Evolutionary conservation across 1,140 invertebrate species (phyloP).

Genomic region (Subanguina moxae): DNA sequence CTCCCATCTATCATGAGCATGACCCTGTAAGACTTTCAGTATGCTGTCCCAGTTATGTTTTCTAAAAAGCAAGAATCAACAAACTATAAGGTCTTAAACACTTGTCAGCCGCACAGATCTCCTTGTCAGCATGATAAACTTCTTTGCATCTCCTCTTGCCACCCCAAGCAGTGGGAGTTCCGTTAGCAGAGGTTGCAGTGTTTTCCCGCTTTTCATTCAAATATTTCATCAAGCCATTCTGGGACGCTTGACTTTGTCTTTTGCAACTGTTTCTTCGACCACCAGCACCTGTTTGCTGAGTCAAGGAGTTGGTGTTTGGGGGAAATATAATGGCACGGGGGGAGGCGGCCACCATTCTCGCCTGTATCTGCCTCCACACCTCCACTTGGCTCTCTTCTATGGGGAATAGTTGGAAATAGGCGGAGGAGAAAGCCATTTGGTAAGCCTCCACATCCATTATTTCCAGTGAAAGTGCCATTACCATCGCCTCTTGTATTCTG

Average conservation of each 20-base stretch:
- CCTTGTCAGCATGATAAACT: slow-evolving; percentile 7
- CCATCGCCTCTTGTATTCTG: slow-evolving; percentile 17
- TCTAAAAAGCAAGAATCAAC: slow-evolving; percentile 2
- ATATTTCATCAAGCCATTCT: neutral
- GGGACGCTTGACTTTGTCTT: slow-evolving; percentile 5
- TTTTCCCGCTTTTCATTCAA: slow-evolving; percentile 1
- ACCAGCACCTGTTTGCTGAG: neutral
- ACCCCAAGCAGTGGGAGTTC: slow-evolving; percentile 5
- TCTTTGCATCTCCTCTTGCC: slow-evolving; percentile 9
- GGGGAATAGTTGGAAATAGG: slow-evolving; percentile 33
- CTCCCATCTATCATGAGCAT: too few species aligned
- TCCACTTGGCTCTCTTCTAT: slow-evolving; percentile 16
- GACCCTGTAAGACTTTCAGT: neutral
- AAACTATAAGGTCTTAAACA: slow-evolving; percentile 31
- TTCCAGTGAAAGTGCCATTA: slow-evolving; percentile 32
- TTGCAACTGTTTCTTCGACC: slow-evolving; percentile 18
- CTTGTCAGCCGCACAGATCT: slow-evolving; percentile 29
- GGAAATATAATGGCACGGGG: slow-evolving; percentile 23
- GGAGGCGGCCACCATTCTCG: slow-evolving; percentile 13
- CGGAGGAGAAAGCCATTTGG: slow-evolving; percentile 23
- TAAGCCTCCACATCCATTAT: slow-evolving; percentile 25
- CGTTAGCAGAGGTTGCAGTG: neutral
- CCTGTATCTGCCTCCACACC: slow-evolving; percentile 24
- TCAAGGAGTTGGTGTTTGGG: neutral
- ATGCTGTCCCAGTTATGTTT: neutral